Evolutionary conservation across 2,797 vertebrate species (phyloP).

Genomic region (Chaunax sp.): DNA sequence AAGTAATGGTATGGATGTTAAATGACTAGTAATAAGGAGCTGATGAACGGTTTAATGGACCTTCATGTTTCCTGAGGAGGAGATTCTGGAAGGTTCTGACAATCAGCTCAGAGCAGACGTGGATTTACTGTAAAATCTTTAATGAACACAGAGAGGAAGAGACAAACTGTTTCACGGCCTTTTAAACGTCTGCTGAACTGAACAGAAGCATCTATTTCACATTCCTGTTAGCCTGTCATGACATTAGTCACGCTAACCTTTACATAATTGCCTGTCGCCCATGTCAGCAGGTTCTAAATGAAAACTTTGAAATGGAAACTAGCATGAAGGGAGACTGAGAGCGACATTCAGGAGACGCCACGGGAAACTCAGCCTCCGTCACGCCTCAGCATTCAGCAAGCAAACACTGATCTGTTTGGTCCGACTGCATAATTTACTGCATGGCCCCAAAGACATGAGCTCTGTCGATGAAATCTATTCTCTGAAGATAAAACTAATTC

Average conservation of each 20-base stretch:
- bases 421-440: too few relatives aligned
- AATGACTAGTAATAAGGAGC: too few relatives aligned
- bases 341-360: too few relatives aligned
- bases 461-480: too few relatives aligned
- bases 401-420: too few relatives aligned
- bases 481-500: too few relatives aligned
- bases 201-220: slow-evolving; percentile 11
- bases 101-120: not conserved
- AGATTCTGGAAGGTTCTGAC: too few relatives aligned
- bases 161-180: not conserved
- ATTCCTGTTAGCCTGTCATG: slow-evolving; percentile 3
- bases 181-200: not conserved
- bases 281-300: slow-evolving; percentile 27
- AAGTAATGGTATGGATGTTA: too few relatives aligned
- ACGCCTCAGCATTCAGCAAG: too few relatives aligned
- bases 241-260: slow-evolving; percentile 36
- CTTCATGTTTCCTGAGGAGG: too few relatives aligned
- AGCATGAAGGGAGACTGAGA: slow-evolving; percentile 20
- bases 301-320: slow-evolving; percentile 42
- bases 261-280: slow-evolving; percentile 29
- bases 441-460: too few relatives aligned
- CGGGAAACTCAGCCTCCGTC: too few relatives aligned
- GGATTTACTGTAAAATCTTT: not conserved
- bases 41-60: not conserved
- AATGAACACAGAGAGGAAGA: not conserved